These are phyloP conservation scores for Crotalus horridus DNA, from an alignment of 2,113 vertebrate species.

Conservation along the genomic window DNA sequence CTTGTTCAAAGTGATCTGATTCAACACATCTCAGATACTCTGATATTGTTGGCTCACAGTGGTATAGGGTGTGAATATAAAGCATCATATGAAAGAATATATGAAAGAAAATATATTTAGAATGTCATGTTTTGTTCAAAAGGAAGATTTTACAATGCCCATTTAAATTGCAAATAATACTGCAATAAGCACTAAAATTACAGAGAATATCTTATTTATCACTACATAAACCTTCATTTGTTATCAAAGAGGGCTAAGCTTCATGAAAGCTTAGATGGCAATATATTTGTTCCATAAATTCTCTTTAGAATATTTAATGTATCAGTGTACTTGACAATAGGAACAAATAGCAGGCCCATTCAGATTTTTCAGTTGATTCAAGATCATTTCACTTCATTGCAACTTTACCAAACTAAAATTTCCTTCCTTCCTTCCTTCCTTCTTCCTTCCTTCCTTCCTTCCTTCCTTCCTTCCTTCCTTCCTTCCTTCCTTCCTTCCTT, in stretches of 20 bases:
- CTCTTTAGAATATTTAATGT: constrained; percentile 59
- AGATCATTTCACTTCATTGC: background rate
- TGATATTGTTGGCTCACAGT: background rate
- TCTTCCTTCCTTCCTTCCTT: background rate
- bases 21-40: background rate
- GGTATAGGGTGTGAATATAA: background rate
- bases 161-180: background rate
- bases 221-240: background rate
- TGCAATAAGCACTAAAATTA: background rate
- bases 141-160: background rate
- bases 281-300: background rate
- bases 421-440: background rate
- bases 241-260: background rate
- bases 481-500: background rate
- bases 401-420: background rate
- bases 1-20: background rate
- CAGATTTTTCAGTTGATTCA: background rate
- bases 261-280: background rate
- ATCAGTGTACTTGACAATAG: constrained; percentile 71
- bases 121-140: background rate
- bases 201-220: background rate
- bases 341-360: constrained; percentile 54
- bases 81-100: background rate
- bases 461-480: background rate
- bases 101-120: background rate